Percentiles rank a stretch among this genome's conserved stretches.
phyloP scores from a whole-genome alignment of 2,797 vertebrate genomes.

The Cheirogaleus major region DNA sequence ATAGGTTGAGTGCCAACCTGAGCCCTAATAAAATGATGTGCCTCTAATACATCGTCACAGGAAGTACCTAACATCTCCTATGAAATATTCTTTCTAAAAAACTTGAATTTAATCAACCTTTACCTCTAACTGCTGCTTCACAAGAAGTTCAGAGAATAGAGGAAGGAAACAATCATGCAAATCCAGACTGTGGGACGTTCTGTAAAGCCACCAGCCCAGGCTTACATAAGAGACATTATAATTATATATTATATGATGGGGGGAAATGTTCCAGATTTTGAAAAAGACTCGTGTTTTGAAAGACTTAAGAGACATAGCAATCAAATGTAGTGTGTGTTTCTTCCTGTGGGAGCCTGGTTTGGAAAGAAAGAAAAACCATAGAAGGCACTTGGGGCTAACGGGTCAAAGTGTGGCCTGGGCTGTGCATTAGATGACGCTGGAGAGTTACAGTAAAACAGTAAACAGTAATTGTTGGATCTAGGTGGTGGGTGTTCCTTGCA shows the following conservation, averaged over 20 bases:
- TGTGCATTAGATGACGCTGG: background rate
- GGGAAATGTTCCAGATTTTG: background rate
- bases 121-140: background rate
- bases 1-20: background rate
- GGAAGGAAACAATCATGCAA: background rate
- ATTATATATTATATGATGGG: background rate
- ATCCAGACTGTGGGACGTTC: background rate
- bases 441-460: background rate
- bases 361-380: background rate
- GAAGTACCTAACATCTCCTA: background rate
- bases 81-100: background rate
- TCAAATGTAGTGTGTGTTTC: background rate
- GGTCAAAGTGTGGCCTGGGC: background rate
- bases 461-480: background rate
- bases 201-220: background rate
- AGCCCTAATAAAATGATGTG: background rate
- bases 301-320: background rate
- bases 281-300: background rate
- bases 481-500: background rate
- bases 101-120: background rate
- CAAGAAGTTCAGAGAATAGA: background rate
- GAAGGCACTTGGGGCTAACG: background rate
- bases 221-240: background rate
- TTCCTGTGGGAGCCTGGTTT: background rate
- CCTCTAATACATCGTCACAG: background rate